phyloP scores from a whole-genome alignment of 2,797 vertebrate species.

The Acridotheres tristis region DNA sequence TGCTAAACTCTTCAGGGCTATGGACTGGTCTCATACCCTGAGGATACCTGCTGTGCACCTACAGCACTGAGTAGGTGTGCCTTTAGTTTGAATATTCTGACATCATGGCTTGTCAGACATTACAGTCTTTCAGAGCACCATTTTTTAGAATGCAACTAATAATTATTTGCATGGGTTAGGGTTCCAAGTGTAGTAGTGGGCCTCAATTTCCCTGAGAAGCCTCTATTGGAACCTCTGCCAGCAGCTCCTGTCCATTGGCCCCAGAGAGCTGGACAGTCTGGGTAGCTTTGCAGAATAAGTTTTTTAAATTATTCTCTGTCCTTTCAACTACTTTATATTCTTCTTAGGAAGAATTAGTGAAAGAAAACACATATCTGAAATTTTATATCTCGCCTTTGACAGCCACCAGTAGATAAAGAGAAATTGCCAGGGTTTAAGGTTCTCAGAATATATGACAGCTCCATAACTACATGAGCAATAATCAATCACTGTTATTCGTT shows the following conservation, averaged over 20 bases:
- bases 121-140: background rate
- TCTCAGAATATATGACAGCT: background rate
- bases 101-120: background rate
- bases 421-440: background rate
- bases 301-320: background rate
- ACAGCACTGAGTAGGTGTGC: background rate
- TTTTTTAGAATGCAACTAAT: background rate
- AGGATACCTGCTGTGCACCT: background rate
- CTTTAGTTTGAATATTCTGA: background rate
- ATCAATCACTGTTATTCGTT: background rate
- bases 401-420: background rate
- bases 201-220: background rate
- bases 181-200: background rate
- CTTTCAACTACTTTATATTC: background rate
- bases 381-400: background rate
- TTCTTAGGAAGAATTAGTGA: background rate
- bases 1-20: background rate
- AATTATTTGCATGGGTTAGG: background rate
- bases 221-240: background rate
- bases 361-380: background rate
- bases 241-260: background rate
- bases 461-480: background rate
- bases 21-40: background rate
- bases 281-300: background rate
- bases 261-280: background rate